phyloP scores from a whole-genome alignment of 2,797 vertebrate species.

The Bryconaethiops microstoma region DNA sequence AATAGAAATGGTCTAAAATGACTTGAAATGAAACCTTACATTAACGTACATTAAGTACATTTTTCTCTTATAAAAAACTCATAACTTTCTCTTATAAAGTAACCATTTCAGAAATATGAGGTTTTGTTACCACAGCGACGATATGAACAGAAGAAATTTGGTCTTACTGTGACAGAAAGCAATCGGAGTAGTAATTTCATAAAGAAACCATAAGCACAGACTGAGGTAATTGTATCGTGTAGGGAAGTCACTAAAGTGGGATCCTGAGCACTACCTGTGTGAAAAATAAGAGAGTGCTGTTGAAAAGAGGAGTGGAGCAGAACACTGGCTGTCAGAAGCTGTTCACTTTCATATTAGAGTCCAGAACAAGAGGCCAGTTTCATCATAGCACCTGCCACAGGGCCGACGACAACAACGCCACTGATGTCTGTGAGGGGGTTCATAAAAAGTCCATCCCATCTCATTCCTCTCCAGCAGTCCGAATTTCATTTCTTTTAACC shows the following conservation, averaged over 20 bases:
- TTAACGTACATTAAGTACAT: no score
- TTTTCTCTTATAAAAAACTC: no score
- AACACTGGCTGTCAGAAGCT: slow-evolving; percentile 38
- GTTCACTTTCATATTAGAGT: slow-evolving; percentile 46
- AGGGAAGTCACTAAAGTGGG: slow-evolving; percentile 9
- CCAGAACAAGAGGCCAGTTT: slow-evolving; percentile 26
- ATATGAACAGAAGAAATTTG: not conserved
- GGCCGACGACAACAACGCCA: slow-evolving; percentile 30
- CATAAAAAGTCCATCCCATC: slow-evolving; percentile 39
- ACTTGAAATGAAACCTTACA: not conserved
- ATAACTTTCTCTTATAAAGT: not conserved
- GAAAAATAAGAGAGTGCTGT: slow-evolving; percentile 24
- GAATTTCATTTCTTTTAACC: slow-evolving; percentile 41
- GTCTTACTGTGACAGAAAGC: not conserved
- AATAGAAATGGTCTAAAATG: not conserved
- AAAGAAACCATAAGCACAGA: slow-evolving; percentile 28
- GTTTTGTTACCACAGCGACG: not conserved
- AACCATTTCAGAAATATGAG: not conserved
- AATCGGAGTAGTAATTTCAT: not conserved
- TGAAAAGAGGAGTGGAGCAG: slow-evolving; percentile 29
- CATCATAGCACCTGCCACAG: slow-evolving; percentile 29
- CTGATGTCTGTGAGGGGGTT: slow-evolving; percentile 33
- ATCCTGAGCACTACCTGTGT: slow-evolving; percentile 12
- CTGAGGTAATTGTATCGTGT: slow-evolving; percentile 27
- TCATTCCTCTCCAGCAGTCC: slow-evolving; percentile 37